Evolutionary conservation across 1,140 invertebrate species (phyloP).

Genomic region (Zaprionus lachaisei): DNA sequence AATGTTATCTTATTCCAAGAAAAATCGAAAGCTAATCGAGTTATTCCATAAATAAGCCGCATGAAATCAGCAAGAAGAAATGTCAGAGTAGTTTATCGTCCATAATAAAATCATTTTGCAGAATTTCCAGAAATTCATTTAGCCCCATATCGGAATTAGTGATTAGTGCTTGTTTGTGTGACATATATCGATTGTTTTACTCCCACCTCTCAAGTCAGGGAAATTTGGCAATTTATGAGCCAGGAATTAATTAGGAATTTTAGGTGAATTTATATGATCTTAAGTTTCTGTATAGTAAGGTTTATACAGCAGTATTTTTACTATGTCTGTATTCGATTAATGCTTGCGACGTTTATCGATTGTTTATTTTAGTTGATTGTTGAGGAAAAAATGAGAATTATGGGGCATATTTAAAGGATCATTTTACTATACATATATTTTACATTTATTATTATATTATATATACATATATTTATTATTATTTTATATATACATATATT

Average conservation of each 20-base stretch:
- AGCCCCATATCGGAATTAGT: not conserved
- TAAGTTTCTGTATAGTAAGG: no score
- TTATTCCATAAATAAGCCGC: constrained; percentile 12
- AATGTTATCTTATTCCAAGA: constrained; percentile 32
- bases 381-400: not conserved
- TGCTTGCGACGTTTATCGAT: no score
- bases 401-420: not conserved
- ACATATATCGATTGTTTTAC: not conserved
- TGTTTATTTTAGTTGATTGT: no score
- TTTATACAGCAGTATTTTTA: no score
- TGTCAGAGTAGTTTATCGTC: constrained; percentile 37
- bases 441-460: not conserved
- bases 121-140: not conserved
- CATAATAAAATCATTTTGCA: not conserved
- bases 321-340: no score
- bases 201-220: no score
- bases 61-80: constrained; percentile 15
- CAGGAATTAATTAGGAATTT: no score
- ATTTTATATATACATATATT: not conserved
- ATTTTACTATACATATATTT: not conserved
- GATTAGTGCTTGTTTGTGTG: not conserved
- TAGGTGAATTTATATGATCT: no score
- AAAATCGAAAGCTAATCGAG: constrained; percentile 29
- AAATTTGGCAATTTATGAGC: no score
- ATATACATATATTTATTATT: not conserved